Evolutionary conservation across 1,140 invertebrate species (phyloP), one percentile per base, ranked within the genome.

Genomic region (Dolichoris vasculosae): DNA sequence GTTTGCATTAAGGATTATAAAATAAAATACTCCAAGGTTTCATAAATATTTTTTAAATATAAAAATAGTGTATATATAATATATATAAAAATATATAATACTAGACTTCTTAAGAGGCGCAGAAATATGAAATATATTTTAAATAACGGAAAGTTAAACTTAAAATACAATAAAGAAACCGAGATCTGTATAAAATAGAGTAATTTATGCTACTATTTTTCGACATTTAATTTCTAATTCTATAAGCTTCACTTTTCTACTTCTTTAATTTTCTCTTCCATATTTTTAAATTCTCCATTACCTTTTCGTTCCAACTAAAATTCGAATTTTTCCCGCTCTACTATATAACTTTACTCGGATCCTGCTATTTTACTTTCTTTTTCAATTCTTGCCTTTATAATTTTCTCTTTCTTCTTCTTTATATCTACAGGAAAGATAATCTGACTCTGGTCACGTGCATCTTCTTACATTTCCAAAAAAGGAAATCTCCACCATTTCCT

Each of bases 391-490:
- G 30, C 3, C n/a, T 55, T 77, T 77, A 35, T 78, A 48, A 48
- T 38, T 83, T 75, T 46, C 40, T 43, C 40, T 75, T 75, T 23
- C 35, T 8, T 35, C 20, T 46, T 23, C 46, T 82, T 76, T 80
- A 55, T 82, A 59, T 59, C 6, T 59, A 26, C 13, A 26, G 51
- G 23, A 85, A 38, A 84, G 86, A 77, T 88, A 88, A 88, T 87
- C 84, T 83, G 71, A 80, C 73, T 13, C 48, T n/a, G 59, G 83
- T 87, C 85, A 82, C 73, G 59, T 77, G 51, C 32, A 32, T 9
- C 13, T 51, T 32, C 63, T 73, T 78, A 51, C 55, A 78, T 43
- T 48, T 83, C 79, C 75, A 83, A 48, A 83, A 83, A 86, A 79
- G 85, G 81, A 86, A 83, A 48, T 78, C 80, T 55, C 32, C 73